phyloP scores from a whole-genome alignment of 1,140 invertebrate species.

The Belonocnema kinseyi region DNA sequence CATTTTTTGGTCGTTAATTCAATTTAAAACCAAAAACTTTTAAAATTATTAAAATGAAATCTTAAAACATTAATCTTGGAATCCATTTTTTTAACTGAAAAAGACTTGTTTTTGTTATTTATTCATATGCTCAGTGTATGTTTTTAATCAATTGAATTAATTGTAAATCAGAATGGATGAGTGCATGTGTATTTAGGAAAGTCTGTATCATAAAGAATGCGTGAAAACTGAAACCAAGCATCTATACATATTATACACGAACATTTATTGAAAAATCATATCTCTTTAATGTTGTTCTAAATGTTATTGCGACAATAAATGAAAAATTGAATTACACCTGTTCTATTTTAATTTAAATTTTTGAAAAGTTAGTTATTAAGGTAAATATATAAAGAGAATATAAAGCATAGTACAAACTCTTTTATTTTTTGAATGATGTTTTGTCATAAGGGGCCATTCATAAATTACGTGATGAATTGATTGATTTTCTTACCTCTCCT shows the following conservation, averaged over 20 bases:
- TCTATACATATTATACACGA: constrained; percentile 36
- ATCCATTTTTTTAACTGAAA: too few species aligned
- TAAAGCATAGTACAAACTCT: too few species aligned
- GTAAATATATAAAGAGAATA: too few species aligned
- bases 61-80: too few species aligned
- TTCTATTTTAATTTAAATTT: neutral
- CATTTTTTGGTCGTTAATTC: too few species aligned
- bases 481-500: too few species aligned
- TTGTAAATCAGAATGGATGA: constrained; percentile 8
- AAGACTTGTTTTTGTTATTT: neutral
- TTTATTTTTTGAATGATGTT: too few species aligned
- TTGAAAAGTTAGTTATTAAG: too few species aligned
- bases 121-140: constrained; percentile 14
- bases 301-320: constrained; percentile 56
- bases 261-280: constrained; percentile 26
- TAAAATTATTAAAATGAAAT: too few species aligned
- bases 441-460: too few species aligned
- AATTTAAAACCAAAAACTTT: too few species aligned
- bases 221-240: constrained; percentile 39
- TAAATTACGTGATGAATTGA: too few species aligned
- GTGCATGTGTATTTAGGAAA: constrained; percentile 31
- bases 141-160: constrained; percentile 36
- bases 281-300: constrained; percentile 56
- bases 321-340: constrained; percentile 35
- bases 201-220: constrained; percentile 40